Conservation (phyloP, 1,140 invertebrate species). For the Delia radicum region DNA sequence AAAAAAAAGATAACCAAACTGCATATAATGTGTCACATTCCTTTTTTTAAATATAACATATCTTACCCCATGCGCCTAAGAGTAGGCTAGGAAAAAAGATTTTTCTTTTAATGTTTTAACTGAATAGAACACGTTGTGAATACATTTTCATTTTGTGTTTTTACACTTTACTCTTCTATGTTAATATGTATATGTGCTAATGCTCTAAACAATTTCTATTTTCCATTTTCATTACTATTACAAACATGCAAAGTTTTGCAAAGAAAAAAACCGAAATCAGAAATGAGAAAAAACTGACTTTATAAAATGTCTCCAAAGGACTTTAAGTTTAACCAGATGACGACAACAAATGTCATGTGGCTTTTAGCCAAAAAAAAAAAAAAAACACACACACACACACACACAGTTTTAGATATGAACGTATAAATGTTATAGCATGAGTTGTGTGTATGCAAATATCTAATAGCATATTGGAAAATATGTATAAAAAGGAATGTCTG, state of each 20-base stretch:
- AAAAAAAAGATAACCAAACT: constrained; percentile 6
- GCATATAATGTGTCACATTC: constrained; percentile 22
- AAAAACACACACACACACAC: too few species aligned
- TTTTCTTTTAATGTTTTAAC: not conserved
- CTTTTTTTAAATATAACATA: too few species aligned
- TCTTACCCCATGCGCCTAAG: not conserved
- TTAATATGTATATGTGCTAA: not conserved
- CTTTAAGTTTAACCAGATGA: constrained; percentile 21
- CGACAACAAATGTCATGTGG: constrained; percentile 28
- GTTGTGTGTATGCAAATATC: not conserved
- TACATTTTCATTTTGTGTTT: not conserved
- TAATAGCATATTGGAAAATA: constrained; percentile 15
- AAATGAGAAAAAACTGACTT: not conserved
- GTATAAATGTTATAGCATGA: not conserved
- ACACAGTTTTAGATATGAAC: not conserved
- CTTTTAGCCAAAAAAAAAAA: constrained; percentile 13
- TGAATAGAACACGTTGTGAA: not conserved
- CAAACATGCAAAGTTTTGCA: not conserved
- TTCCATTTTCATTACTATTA: constrained; percentile 18
- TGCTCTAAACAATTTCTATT: constrained; percentile 23
- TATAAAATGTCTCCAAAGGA: constrained; percentile 6
- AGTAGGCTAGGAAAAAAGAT: not conserved
- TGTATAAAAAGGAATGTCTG: not conserved
- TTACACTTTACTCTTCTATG: not conserved
- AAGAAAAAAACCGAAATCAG: not conserved